Base-by-base conservation (phyloP, 2,888 invertebrate species). In the Melinaea marsaeus region DNA sequence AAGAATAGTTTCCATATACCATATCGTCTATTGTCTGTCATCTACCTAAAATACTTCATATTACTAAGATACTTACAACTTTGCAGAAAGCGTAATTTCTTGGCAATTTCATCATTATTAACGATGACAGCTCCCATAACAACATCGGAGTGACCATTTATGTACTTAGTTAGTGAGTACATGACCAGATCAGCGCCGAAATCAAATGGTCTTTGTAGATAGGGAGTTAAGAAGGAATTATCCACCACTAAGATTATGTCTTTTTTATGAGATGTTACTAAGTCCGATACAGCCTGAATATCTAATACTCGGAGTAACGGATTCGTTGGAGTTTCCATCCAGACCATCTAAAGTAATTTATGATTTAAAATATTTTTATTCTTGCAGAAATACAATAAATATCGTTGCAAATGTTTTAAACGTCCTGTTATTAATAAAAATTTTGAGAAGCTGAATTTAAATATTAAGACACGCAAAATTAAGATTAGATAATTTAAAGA, bases 71-170 rank as follows among this genome's bases (percentile, higher is more conserved):
- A 70, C 79, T 79, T 90, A 97, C 97, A 94, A 80, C 97, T 97
- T 91, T 98, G 98, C 66, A 97, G 88, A 87, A 96, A 99, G 72
- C 94, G 92, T 46, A 99, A 85, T 78, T 92, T 93, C 13, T 94
- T 88, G 67, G 93, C 94, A 3, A 98, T 75, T 55, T 93, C 93
- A 54, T 95, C 93, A 72, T 94, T 92, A 72, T 94, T 97, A 3
- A 95, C 93, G 46, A 96, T 90, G 5, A 95, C 93, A 13, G 96
- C 95, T 2, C 99, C 99, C 99, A 99, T 99, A 5, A 99, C 94
- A 33, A 98, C 96, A 88, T 99, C 99, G 0, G 97, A 95, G 86
- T 99, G 99, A 0, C 99, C 99, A 85, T 99, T 99, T 94, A 99
- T 96, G 81, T 99, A 99, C 86, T 99, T 99, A 0, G 98, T 98